Evolutionary conservation across 2,888 invertebrate genomes (phyloP).

Genomic region (Incurvaria masculella): DNA sequence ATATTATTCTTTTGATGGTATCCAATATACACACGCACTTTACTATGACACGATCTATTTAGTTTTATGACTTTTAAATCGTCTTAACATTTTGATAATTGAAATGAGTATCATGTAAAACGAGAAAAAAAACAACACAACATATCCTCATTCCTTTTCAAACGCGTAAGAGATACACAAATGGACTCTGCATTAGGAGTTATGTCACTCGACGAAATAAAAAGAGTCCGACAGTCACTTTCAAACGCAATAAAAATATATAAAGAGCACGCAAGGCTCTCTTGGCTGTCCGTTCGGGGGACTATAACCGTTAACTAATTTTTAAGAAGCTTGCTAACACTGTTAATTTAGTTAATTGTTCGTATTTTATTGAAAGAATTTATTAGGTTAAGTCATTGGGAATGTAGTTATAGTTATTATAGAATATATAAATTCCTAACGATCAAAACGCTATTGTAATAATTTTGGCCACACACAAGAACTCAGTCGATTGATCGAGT

Average conservation of each 20-base stretch:
- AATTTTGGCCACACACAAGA: not conserved
- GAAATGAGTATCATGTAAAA: constrained; percentile 57
- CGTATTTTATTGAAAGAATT: not conserved
- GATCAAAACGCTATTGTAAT: constrained; percentile 3
- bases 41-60: constrained; percentile 43
- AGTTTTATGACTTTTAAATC: constrained; percentile 52
- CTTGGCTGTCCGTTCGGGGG: constrained; percentile 49
- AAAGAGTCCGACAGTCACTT: constrained; percentile 48
- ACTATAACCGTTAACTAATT: constrained; percentile 55
- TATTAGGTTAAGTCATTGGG: too few species aligned
- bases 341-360: not conserved
- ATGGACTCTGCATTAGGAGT: constrained; percentile 58
- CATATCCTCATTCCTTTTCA: constrained; percentile 53
- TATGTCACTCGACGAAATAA: constrained; percentile 55
- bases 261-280: constrained; percentile 48
- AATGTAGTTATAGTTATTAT: constrained; percentile 10
- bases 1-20: too few species aligned
- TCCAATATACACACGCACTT: too few species aligned
- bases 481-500: too few species aligned
- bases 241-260: constrained; percentile 57
- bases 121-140: constrained; percentile 48
- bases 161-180: constrained; percentile 54
- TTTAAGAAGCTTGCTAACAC: constrained; percentile 25
- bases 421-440: constrained; percentile 6
- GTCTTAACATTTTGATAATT: constrained; percentile 39